Base-by-base conservation (phyloP, 1,140 invertebrate species). In the Cydia fagiglandana region DNA sequence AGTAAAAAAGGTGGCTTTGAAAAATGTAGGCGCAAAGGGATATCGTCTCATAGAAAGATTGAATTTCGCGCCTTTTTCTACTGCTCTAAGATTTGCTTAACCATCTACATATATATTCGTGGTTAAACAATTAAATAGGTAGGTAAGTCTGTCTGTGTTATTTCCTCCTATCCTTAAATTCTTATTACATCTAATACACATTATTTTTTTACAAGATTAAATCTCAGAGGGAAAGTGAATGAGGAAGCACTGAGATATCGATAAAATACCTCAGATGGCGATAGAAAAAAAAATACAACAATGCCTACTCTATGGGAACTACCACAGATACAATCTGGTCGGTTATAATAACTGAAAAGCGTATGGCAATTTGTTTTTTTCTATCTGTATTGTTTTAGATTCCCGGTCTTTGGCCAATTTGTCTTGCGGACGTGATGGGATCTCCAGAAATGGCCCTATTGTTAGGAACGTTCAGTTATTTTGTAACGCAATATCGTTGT, bases 351-450 rank as follows among this genome's bases (percentile, higher is more conserved):
- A 70, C 30, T 45, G 10, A 70, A 70, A 70, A 45, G n/a, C 5
- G 66, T 70, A 61, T 70, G 66, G 66, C 66, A 70, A 38, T 70
- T 70, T 38, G 66, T 70, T 70, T 70, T 70, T 24, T 70, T 70
- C 66, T 70, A 70, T 66, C 13, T 66, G 64, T 70, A 70, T 70
- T 70, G 66, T 70, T 70, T 70, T 17, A 38, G 66, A 41, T 70
- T 70, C 66, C 34, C 66, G 66, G 66, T 38, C 30, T 70, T 70
- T 24, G 66, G 66, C 66, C 66, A 70, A 70, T 70, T 70, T 70
- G 66, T 70, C 66, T 70, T 66, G 30, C 56, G 20, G 66, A 41
- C 34, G 30, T 17, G 66, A 70, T 70, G 66, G n/a, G 66, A 70
- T 70, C 66, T 38, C n/a, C n/a, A 70, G 66, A 70, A 70, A 70